Base-by-base conservation (phyloP, 2,888 invertebrate genomes). In the Tribolium freemani region DNA sequence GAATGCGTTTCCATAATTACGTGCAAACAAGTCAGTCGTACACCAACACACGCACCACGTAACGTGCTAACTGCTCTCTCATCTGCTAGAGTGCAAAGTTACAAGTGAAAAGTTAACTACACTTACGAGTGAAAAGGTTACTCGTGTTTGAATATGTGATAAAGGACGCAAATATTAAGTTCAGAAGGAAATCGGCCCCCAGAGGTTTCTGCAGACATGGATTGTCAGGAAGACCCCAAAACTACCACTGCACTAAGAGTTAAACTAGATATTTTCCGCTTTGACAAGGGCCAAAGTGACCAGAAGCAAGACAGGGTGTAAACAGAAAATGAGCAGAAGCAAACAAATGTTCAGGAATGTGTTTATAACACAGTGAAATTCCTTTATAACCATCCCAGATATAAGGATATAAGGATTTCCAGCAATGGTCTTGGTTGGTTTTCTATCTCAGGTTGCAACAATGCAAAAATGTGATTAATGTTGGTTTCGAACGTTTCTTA, bases 1-100 rank as follows among this genome's bases (percentile, higher is more conserved):
- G 81, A 83, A 82, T 83, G 83, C 82, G 83, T 83, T 80, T 80
- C 82, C 82, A 81, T 84, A 84, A 84, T 83, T 84, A 83, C 81
- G 82, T 83, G 83, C 82, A 84, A 84, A 84, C 84, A 83, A 84
- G 83, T 83, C 79, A 80, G 80, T 77, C 79, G 79, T 78, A 80
- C 78, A 75, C 75, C 74, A 71, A 72, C 77, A 80, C 81, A 79
- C 72, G 72, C 75, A 78, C 74, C 75, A 74, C 73, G 75, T 76
- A 70, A 75, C 76, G 71, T 63, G 71, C 63, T 72, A 72, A 72
- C 70, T 71, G 63, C 64, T 71, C 57, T 57, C 69, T 46, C 75
- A 67, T 66, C 70, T 73, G 66, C 51, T 66, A 66, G 72, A 79
- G 78, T 78, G 75, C 74, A 76, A 80, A 79, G 78, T 79, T 79